Conservation (phyloP, 2,797 vertebrate species). For the Darevskia nairensis region DNA sequence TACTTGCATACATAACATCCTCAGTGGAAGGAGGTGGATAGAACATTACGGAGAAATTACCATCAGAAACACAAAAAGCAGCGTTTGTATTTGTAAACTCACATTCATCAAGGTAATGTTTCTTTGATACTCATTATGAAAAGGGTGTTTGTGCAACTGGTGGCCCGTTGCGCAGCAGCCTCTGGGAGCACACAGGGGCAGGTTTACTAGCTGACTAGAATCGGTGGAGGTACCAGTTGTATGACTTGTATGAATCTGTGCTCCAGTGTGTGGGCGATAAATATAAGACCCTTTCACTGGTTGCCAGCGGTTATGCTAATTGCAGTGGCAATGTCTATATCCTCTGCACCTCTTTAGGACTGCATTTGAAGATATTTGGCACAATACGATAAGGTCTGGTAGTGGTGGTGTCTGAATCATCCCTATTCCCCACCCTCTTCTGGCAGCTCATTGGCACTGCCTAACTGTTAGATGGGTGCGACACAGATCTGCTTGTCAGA, state of each 20-base stretch:
- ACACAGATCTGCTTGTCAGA: neutral
- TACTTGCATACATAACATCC: slow-evolving; percentile 98
- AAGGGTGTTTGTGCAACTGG: neutral
- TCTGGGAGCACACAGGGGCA: neutral
- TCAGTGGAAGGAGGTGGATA: slow-evolving; percentile 97
- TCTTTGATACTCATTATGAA: neutral
- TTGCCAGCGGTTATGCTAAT: neutral
- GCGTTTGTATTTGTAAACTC: slow-evolving; percentile 95
- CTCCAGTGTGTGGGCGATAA: neutral
- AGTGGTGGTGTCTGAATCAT: neutral
- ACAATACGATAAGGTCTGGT: neutral
- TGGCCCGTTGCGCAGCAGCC: no score
- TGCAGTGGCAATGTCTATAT: neutral
- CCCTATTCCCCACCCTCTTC: neutral
- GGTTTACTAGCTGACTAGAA: neutral
- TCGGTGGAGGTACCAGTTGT: neutral
- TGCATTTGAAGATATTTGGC: neutral
- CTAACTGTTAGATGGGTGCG: neutral
- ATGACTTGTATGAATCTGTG: neutral
- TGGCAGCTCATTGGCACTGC: neutral
- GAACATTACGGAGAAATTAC: slow-evolving; percentile 99
- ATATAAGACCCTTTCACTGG: neutral
- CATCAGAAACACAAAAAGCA: slow-evolving; percentile 94
- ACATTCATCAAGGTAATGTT: slow-evolving; percentile 94
- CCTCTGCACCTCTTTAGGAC: neutral